Conservation (phyloP, 2,113 vertebrate species). For the Myotis davidii region DNA sequence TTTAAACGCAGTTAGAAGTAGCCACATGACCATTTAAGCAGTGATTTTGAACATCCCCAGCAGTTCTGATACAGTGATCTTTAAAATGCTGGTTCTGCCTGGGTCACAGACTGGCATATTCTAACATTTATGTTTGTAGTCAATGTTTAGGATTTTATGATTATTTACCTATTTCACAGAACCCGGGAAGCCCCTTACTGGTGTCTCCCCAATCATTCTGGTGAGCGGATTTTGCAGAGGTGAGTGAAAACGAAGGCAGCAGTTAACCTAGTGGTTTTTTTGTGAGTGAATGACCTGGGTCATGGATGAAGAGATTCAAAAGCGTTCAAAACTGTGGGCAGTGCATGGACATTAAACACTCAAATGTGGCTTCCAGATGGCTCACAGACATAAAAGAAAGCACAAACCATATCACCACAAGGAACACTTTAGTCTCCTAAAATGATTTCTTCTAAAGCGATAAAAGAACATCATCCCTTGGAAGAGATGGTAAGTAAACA, state of each 20-base stretch:
- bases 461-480: neutral
- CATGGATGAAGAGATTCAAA: neutral
- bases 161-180: neutral
- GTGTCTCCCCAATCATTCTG: neutral
- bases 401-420: neutral
- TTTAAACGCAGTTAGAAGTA: neutral
- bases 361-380: conserved; percentile 46
- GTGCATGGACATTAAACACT: neutral
- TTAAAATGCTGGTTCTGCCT: neutral
- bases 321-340: neutral
- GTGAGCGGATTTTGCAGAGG: neutral
- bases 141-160: neutral
- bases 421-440: neutral
- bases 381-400: neutral
- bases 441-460: conserved; percentile 26
- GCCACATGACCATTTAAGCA: neutral
- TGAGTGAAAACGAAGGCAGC: neutral
- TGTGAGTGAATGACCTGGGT: neutral
- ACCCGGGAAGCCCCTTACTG: neutral
- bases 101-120: neutral
- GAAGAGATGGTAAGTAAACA: neutral
- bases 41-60: neutral
- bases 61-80: neutral
- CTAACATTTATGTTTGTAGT: neutral
- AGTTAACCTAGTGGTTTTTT: neutral